Evolutionary conservation across 1,140 invertebrate genomes (phyloP), one percentile per base, ranked within the genome.

Genomic region (Trichogramma pretiosum): DNA sequence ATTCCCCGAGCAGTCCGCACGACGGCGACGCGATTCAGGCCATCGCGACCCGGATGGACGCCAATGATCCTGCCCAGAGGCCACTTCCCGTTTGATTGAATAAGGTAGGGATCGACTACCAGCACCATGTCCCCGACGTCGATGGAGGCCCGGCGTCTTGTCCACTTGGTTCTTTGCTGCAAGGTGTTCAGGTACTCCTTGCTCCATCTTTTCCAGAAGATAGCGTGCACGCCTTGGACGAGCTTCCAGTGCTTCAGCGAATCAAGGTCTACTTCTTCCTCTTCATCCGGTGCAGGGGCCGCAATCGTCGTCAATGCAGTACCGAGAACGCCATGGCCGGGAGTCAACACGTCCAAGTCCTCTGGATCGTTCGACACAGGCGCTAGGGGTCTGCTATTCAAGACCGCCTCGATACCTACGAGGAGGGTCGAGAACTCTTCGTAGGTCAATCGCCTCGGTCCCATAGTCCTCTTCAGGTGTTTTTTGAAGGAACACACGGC

Each of bases 301-400:
- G 30, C 10, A 2, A 53, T 30, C 5, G 46, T 14, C 1, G 43
- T 52, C 0, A 44, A 10, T 14, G 52, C 13, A 11, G 26, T n/a
- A 9, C 56, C 52, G 11, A 57, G 19, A 17, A 59, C 30, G 18
- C 60, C 54, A 41, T 62, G 61, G 17, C 53, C 54, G 3, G 63
- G 61, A 3, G 61, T 65, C 2, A 65, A 37, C 2, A 54, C 50
- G 13, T 50, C 43, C 1, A 48, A 35, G 26, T 65, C 56, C 35
- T 52, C 42, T 2, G 56, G 53, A n/a, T 56, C 47, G 13, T 43
- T 23, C 4, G 50, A 53, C 1, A 56, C 14, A 19, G 54, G 49
- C 26, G 16, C 48, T 26, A 56, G 38, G 8, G 56, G 54, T 19
- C 54, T 23, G 17, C 51, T 54, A 50, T 58, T 58, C n/a, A 54